A percentile compares a stretch with the other conserved stretches of the same genome.
These are phyloP conservation scores for Macrobrachium rosenbergii DNA, from an alignment of 1,140 invertebrate species.

Conservation along the genomic window DNA sequence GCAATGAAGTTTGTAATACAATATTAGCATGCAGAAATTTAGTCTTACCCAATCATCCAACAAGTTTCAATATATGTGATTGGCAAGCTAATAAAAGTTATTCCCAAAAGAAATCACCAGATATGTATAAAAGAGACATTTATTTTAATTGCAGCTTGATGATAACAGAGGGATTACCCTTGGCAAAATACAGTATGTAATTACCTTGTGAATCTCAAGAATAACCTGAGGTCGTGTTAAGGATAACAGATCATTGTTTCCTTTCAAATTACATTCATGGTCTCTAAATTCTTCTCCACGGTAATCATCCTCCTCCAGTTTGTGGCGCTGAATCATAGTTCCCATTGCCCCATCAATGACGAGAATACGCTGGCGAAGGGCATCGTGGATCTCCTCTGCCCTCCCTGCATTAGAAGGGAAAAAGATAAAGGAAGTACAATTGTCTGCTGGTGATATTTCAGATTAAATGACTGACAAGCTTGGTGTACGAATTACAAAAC, in stretches of 20 bases:
- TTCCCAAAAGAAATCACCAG: no score
- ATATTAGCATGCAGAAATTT: no score
- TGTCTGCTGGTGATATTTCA: background rate
- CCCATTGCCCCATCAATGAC: slow-evolving; percentile 79
- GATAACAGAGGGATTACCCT: no score
- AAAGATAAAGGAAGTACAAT: background rate
- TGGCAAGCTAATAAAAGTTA: no score
- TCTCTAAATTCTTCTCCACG: slow-evolving; percentile 72
- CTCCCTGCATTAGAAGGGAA: slow-evolving; percentile 39
- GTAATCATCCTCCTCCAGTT: slow-evolving; percentile 75
- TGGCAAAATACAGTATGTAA: background rate
- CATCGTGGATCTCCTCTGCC: slow-evolving; percentile 65
- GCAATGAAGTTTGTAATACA: no score
- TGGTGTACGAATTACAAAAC: no score
- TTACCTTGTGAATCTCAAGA: slow-evolving; percentile 64
- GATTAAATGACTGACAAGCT: no score
- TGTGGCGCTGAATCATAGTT: slow-evolving; percentile 77
- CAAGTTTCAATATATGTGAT: no score
- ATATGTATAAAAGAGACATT: no score
- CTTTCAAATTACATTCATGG: slow-evolving; percentile 74
- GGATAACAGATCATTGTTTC: slow-evolving; percentile 77
- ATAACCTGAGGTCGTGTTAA: slow-evolving; percentile 70
- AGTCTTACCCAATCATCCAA: no score
- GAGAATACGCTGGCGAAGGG: slow-evolving; percentile 72
- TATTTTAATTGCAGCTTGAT: no score